Evolutionary conservation across 1,140 invertebrate genomes (phyloP).

Genomic region (Caenorhabditis brenneri): DNA sequence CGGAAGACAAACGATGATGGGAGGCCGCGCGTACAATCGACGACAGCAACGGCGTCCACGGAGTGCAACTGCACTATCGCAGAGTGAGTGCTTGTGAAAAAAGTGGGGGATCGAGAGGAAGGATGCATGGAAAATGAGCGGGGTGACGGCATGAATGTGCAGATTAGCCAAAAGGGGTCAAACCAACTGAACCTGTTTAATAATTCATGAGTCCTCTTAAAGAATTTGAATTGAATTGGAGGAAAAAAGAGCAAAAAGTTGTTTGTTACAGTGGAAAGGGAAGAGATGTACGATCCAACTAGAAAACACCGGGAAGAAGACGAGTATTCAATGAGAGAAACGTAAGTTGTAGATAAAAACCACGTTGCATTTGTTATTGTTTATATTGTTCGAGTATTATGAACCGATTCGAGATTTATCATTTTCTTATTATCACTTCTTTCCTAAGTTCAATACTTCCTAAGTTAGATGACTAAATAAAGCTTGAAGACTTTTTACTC

Average conservation of each 20-base stretch:
- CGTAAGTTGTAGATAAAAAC: background rate
- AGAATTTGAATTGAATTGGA: background rate
- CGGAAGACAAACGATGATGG: conserved; percentile 43
- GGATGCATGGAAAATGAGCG: background rate
- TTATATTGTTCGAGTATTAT: background rate
- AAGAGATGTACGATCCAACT: conserved; percentile 14
- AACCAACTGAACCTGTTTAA: background rate
- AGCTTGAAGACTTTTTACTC: background rate
- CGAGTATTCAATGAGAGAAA: conserved; percentile 26
- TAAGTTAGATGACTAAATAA: background rate
- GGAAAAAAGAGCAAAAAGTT: background rate
- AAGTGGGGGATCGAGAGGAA: background rate
- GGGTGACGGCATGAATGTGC: conserved; percentile 15
- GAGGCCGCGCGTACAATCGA: conserved; percentile 32
- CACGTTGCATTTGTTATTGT: no score
- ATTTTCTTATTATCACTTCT: no score
- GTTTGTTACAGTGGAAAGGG: conserved; percentile 28
- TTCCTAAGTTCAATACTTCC: no score
- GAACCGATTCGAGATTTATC: background rate
- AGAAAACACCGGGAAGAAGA: background rate
- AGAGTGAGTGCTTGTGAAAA: conserved; percentile 37
- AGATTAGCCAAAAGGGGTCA: background rate
- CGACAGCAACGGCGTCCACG: conserved; percentile 50
- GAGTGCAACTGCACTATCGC: conserved; percentile 57
- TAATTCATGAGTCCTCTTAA: conserved; percentile 10